Evolutionary conservation across 2,797 vertebrate species (phyloP), one percentile per base, ranked within the genome.

Genomic region (Orientallactaga sibirica): DNA sequence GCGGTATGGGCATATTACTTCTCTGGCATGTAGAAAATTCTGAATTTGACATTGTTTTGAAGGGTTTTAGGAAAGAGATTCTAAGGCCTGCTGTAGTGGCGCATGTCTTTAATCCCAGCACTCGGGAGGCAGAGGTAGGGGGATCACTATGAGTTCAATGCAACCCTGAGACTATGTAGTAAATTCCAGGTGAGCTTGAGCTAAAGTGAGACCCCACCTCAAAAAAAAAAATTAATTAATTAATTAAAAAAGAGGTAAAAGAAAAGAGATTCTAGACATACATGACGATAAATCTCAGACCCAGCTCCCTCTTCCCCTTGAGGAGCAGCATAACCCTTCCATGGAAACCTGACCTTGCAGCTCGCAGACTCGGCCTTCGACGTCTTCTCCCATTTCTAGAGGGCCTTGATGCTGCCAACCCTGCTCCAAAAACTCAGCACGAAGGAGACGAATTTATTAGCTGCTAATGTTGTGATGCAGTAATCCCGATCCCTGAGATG

Each of bases 401-500:
- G 81, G 79, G 66, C 25, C 89, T 77, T 1, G 9, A 71, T 66
- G 82, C 68, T 1, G 29, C 16, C 66, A 91, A 68, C 11, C 62
- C 67, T 43, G 75, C 78, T 89, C 67, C 70, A 88, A 84, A 66
- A 96, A 88, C 80, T 48, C 25, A 78, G 62, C 94, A 86, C 92
- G 85, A 61, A 67, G 62, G 61, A 83, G 67, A 68, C 55, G 82
- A 77, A 93, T 90, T 95, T 92, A 95, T 96, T 93, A 96, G 85
- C 90, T 91, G 89, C 68, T 90, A 86, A 86, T 86, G 64, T 66
- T 93, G 52, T 91, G 93, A 82, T 2, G 25, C 86, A 94, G 74
- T 67, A 67, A 74, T 83, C 77, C 70, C 14, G 16, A 84, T 93
- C 52, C 70, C 73, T 0, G 7, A 41, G 70, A 85, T 95, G 74